phyloP scores from a whole-genome alignment of 2,888 invertebrate genomes.

The Lithophane socia region DNA sequence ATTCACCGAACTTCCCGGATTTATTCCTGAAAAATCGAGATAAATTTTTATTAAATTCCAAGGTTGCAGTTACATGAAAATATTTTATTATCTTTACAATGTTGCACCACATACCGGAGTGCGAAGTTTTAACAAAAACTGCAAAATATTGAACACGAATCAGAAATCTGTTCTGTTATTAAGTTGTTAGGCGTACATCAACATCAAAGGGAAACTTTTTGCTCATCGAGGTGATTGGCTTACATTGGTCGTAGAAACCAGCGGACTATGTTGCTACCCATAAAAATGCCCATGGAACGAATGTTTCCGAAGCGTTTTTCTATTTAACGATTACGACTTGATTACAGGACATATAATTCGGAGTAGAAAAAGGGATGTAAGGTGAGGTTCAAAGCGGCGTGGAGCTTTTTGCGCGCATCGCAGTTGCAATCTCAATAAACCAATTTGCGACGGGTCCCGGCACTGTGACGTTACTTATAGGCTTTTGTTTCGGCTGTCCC shows the following conservation, averaged over 20 bases:
- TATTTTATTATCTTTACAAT: conserved; percentile 14
- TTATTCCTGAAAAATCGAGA: conserved; percentile 8
- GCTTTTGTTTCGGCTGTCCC: conserved; percentile 76
- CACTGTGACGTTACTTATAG: conserved; percentile 66
- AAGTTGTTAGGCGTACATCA: conserved; percentile 55
- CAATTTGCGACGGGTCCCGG: conserved; percentile 82
- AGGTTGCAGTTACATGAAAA: not conserved
- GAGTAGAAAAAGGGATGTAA: conserved; percentile 56
- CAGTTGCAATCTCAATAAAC: conserved; percentile 86
- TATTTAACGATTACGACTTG: conserved; percentile 65
- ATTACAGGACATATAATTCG: conserved; percentile 63
- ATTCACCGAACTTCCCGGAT: not conserved
- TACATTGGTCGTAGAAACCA: conserved; percentile 56
- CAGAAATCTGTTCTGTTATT: conserved; percentile 54
- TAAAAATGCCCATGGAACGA: conserved; percentile 61
- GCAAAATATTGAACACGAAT: conserved; percentile 49
- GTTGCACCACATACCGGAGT: conserved; percentile 14
- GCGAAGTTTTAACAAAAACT: conserved; percentile 41
- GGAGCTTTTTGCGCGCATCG: conserved; percentile 75
- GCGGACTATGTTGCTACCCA: conserved; percentile 62
- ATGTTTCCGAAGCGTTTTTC: conserved; percentile 54
- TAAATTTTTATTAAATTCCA: conserved; percentile 25
- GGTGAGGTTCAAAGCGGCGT: conserved; percentile 64
- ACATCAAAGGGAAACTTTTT: conserved; percentile 59
- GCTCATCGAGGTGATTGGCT: conserved; percentile 59